Base-by-base conservation (phyloP, 1,140 invertebrate genomes). In the Drosophila saltans region DNA sequence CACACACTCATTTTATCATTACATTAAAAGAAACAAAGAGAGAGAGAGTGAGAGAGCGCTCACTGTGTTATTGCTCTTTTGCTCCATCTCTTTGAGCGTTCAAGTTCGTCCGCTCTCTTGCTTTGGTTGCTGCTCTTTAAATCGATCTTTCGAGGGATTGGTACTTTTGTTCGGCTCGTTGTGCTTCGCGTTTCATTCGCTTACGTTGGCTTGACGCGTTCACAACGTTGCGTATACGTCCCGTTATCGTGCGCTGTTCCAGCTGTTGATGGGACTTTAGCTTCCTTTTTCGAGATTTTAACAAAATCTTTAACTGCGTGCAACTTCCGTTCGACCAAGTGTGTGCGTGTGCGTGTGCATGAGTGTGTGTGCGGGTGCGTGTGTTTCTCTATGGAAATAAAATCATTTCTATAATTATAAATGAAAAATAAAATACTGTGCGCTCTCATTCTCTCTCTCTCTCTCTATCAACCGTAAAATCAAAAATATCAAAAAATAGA, bases 351-450 rank as follows among this genome's bases (percentile, higher is more conserved):
- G 10, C 39, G 61, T 56, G 55, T 26, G 63, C 52, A 26, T 59
- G 57, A 58, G 26, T 28, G 4, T 52, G 58, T 66, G 40, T 64
- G 30, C 52, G 36, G 16, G 43, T 59, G 11, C 40, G 56, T 41
- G 40, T 66, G 39, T 70, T 11, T 70, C 62, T 68, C 41, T 40
- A 67, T 30, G 59, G 62, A 30, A 81, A 52, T 74, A 81, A 72
- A 84, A 75, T 88, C 84, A 89, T 89, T 88, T 84, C 77, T 88
- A 88, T 89, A 78, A 89, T 84, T 88, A 84, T 80, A 82, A 80
- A 86, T 81, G 52, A 73, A 41, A 86, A 80, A 76, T 69, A 36
- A 68, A 68, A 61, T 66, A 59, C 40, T 45, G 63, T 61, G 63
- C 41, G 60, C 60, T 56, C 24, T 41, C 40, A 45, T 56, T 30